A percentile compares a stretch with the other conserved stretches of the same genome.
Conservation (phyloP, 2,797 vertebrate species). For the Chaenodraco wilsoni region DNA sequence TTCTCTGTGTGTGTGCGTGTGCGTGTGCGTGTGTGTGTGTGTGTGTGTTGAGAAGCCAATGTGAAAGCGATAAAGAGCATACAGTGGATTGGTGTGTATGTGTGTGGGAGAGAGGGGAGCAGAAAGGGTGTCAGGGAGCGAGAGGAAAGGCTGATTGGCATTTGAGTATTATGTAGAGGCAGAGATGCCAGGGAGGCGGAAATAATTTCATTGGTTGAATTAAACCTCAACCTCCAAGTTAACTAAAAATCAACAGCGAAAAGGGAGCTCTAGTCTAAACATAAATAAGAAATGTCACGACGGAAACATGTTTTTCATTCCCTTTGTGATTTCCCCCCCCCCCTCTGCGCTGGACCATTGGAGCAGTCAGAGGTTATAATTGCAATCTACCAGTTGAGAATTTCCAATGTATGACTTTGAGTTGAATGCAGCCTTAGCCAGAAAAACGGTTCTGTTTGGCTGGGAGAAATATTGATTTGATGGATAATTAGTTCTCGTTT, state of each 20-base stretch:
- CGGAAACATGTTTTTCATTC: slow-evolving; percentile 24
- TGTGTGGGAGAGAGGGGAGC: slow-evolving; percentile 32
- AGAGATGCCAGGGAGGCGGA: slow-evolving; percentile 54
- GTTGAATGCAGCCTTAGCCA: slow-evolving; percentile 20
- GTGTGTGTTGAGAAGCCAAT: slow-evolving; percentile 34
- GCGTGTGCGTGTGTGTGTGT: slow-evolving; percentile 33
- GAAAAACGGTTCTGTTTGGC: not conserved
- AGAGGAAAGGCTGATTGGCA: slow-evolving; percentile 61
- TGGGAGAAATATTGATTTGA: slow-evolving; percentile 50
- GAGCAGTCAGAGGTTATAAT: slow-evolving; percentile 58
- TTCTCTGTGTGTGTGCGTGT: slow-evolving; percentile 52
- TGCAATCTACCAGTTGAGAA: slow-evolving; percentile 53
- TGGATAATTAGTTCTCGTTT: slow-evolving; percentile 51
- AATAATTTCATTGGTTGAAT: slow-evolving; percentile 57
- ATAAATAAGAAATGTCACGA: slow-evolving; percentile 43
- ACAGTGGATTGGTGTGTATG: slow-evolving; percentile 26
- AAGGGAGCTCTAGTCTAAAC: slow-evolving; percentile 21
- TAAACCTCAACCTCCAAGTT: slow-evolving; percentile 49
- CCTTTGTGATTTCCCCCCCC: not conserved
- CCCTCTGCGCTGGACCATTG: slow-evolving; percentile 20
- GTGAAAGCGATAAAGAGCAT: slow-evolving; percentile 39
- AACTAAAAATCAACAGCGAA: slow-evolving; percentile 42
- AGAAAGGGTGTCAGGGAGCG: slow-evolving; percentile 24
- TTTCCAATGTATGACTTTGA: slow-evolving; percentile 46
- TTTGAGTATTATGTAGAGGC: slow-evolving; percentile 49